Percentiles rank a stretch among this genome's conserved stretches.
Evolutionary conservation across 2,888 invertebrate genomes (phyloP).

Genomic region (Diplazon laetatorius): DNA sequence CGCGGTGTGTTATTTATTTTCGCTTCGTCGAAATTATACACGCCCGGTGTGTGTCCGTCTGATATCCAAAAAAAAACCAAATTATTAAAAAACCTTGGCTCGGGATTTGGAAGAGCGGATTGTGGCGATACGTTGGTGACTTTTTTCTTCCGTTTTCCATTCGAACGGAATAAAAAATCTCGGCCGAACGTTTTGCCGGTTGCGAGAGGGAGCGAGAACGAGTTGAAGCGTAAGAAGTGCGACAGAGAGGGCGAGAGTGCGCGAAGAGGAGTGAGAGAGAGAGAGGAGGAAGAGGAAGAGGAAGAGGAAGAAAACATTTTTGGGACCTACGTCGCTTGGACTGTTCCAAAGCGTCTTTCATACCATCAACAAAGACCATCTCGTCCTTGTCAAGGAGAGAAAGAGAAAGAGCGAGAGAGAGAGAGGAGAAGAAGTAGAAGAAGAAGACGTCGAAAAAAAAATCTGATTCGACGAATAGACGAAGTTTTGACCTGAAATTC

Average conservation of each 20-base stretch:
- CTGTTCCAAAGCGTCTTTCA: conserved; percentile 37
- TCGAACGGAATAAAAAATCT: conserved; percentile 38
- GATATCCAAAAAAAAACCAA: conserved; percentile 40
- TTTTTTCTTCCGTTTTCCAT: conserved; percentile 46
- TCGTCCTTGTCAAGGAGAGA: conserved; percentile 8
- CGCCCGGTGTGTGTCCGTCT: conserved; percentile 46
- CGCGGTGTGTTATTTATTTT: conserved; percentile 65
- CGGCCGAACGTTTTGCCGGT: conserved; percentile 43
- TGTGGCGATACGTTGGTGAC: conserved; percentile 42
- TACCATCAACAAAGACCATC: conserved; percentile 15
- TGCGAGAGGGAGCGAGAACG: conserved; percentile 40
- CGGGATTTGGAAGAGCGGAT: conserved; percentile 31
- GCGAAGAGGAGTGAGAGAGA: conserved; percentile 22
- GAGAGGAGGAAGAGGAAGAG: conserved; percentile 19
- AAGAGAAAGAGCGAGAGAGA: not conserved
- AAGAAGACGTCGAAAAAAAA: too few relatives aligned
- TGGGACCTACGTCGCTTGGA: conserved; percentile 15
- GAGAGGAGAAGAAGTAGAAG: too few relatives aligned
- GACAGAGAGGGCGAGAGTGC: conserved; percentile 25
- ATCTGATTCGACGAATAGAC: too few relatives aligned
- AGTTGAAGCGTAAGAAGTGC: conserved; percentile 37
- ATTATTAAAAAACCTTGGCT: conserved; percentile 48
- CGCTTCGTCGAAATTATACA: conserved; percentile 63
- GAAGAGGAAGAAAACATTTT: conserved; percentile 15
- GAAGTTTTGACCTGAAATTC: conserved; percentile 48